Conservation (phyloP, 1,140 invertebrate species). For the Halictus rubicundus region DNA sequence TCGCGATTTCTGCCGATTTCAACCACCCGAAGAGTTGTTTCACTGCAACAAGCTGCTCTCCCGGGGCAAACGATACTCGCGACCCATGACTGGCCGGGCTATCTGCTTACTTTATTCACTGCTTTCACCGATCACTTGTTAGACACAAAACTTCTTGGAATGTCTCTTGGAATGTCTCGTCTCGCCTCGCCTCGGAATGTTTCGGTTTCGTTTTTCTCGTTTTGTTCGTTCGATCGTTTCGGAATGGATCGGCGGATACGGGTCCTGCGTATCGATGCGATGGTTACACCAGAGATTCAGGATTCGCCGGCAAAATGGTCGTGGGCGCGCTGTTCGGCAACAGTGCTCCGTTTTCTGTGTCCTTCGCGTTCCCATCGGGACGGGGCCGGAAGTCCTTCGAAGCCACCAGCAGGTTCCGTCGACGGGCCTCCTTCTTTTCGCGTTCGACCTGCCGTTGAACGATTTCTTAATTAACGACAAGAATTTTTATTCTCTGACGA, state of each 20-base stretch:
- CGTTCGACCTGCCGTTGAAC: slow-evolving; percentile 73
- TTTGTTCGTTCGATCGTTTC: background rate
- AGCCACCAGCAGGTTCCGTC: slow-evolving; percentile 69
- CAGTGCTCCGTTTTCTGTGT: slow-evolving; percentile 72
- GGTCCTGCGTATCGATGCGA: background rate
- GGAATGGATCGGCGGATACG: no score
- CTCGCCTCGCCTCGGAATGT: no score
- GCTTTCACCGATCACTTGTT: background rate
- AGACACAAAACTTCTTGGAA: no score
- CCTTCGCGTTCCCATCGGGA: slow-evolving; percentile 69
- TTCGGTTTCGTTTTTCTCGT: no score
- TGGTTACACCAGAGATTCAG: slow-evolving; percentile 64
- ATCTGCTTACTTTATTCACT: no score
- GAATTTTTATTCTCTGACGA: no score
- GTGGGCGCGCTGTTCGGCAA: slow-evolving; percentile 67
- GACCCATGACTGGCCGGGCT: no score
- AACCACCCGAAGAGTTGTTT: no score
- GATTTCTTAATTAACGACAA: background rate
- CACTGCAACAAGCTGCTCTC: no score
- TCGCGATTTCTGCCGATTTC: no score
- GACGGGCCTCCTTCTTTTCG: slow-evolving; percentile 77
- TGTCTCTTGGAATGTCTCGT: no score
- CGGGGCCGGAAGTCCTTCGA: slow-evolving; percentile 65
- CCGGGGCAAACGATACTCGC: no score
- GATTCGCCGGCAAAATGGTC: slow-evolving; percentile 68